Evolutionary conservation across 2,113 vertebrate genomes (phyloP), one percentile per base, ranked within the genome.

Genomic region (Geococcyx californianus): DNA sequence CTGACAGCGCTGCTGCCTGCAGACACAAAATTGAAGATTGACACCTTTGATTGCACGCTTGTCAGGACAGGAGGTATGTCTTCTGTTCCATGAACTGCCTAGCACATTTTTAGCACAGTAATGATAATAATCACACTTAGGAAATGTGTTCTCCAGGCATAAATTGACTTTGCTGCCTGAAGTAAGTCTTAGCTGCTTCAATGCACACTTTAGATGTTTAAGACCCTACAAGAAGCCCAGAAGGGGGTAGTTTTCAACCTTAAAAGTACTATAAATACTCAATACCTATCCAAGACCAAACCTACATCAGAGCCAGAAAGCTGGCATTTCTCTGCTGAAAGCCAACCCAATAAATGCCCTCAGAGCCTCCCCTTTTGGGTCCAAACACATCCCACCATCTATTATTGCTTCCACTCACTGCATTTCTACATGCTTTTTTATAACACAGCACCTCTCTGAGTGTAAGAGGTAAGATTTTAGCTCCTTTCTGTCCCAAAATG

Each of bases 1-100:
- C 28, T 0, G 0, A 33, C 0, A 0, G n/a, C 55, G 28, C n/a
- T 11, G 13, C 63, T 31, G 55, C 60, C 64, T 36, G n/a, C 0
- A 2, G 3, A 13, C 66, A 34, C 13, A 52, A 21, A 76, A 80
- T 7, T 45, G 55, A 59, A 47, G 60, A n/a, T 17, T 84, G 49
- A 33, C 62, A 31, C 47, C 68, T 85, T 55, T 44, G 84, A 34
- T 47, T 82, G 66, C 60, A 24, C 51, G 20, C 54, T 54, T 68
- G 49, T 84, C 0, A 0, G 47, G 74, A 56, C 44, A 78, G 70
- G 66, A 78, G 66, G 29, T n/a, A 24, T 26, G 25, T 59, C 33
- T 63, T 77, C 76, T 74, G 6, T 36, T 42, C 84, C 63, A 29
- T 6, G 8, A 67, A 38, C 36, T 74, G 72, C 59, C 76, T 17